Base-by-base conservation (phyloP, 2,888 invertebrate species). In the Epirrhoe tristata region DNA sequence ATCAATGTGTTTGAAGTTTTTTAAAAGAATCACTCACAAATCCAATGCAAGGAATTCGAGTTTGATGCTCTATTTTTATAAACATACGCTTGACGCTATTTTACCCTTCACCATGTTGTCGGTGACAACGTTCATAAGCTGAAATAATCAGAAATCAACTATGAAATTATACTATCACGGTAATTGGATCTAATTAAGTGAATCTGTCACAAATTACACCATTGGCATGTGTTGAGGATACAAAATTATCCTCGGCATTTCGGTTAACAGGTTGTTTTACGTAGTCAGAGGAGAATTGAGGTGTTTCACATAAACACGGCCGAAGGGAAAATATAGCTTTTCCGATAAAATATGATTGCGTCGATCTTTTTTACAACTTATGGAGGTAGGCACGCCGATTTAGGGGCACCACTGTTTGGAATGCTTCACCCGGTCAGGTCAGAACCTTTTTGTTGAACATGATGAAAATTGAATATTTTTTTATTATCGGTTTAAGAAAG, bases 331-430 rank as follows among this genome's bases (percentile, higher is more conserved):
- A 86, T 87, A 88, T 84, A 82, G 84, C 87, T 85, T 84, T 82
- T 77, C 79, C 87, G 85, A 89, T 91, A 90, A 91, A 89, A 90
- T 90, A 91, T 91, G 90, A 91, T 91, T 90, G 87, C 83, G 77
- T 79, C 81, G 84, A 87, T 88, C 83, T 85, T 88, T 88, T 90
- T 89, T 91, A 90, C 88, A 87, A 81, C 86, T 75, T 77, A 75
- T 77, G 71, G 66, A 60, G 50, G 67, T 64, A 56, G 63, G 74
- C 69, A 55, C 64, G 74, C 70, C 73, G 73, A 70, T 69, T 72
- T 70, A 60, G 69, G 67, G 74, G 71, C 72, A 76, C 73, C 70
- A 72, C 69, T 75, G 74, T 77, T 77, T 75, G 77, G 68, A 58
- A 58, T 66, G 69, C 65, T 67, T 63, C 43, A 32, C 5, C 57